Base-by-base conservation (phyloP, 2,113 vertebrate species). In the Maccullochella peelii region DNA sequence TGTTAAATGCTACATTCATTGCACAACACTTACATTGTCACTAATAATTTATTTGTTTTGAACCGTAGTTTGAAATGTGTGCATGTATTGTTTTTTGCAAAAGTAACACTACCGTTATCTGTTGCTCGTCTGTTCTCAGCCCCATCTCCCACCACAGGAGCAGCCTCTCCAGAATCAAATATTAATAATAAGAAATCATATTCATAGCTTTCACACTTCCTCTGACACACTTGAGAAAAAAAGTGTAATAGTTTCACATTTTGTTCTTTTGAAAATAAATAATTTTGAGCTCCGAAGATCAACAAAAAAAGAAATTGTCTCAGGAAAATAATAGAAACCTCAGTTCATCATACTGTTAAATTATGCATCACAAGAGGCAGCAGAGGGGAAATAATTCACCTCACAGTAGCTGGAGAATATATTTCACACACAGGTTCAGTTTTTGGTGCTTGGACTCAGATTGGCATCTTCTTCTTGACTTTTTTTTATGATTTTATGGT, bases 401-500 rank as follows among this genome's bases (percentile, higher is more conserved):
- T 25, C 38, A 18, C 27, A 5, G 20, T 36, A 62, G 25, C 55
- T 52, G 2, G 18, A 54, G 5, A 38, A 49, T 21, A 36, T 14
- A 16, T 62, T 38, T 38, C 5, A 59, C 47, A 33, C 25, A 27
- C 54, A 27, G 11, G 44, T 14, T 54, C 1, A 6, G 52, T 33
- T 20, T 21, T 63, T 33, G 73, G 1, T 38, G n/a, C 11, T 44
- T 38, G 30, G 10, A 11, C 20, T 1, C 3, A 20, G 18, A 61
- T 52, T 16, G 25, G 27, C 21, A 0, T 68, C 57, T n/a, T 50
- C 42, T 15, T 52, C 3, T 38, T 12, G 8, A n/a, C 5, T 14
- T 52, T 66, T 72, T 63, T 84, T 80, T 77, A 78, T 50, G 36
- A 47, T 47, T 9, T 18, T 33, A 33, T 33, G 33, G 61, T 86